These are phyloP conservation scores for Stratiomys singularior DNA, from an alignment of 2,888 invertebrate species.

Conservation along the genomic window DNA sequence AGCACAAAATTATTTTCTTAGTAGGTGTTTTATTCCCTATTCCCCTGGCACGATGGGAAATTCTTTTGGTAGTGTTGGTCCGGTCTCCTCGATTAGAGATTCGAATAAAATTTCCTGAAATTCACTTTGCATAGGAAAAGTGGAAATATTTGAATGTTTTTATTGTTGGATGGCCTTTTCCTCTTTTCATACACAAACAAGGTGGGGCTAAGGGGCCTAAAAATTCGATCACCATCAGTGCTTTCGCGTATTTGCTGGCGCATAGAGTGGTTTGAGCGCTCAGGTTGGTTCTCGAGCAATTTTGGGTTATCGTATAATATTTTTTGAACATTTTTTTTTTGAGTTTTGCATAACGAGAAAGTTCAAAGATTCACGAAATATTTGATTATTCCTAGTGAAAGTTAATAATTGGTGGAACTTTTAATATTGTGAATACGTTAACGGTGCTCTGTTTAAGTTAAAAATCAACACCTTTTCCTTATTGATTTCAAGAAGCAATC, in stretches of 20 bases:
- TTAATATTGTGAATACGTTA: background rate
- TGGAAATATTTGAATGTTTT: slow-evolving; percentile 18
- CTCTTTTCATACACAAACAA: slow-evolving; percentile 52
- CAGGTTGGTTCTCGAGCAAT: slow-evolving; percentile 62
- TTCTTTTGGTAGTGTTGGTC: background rate
- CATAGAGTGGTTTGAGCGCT: slow-evolving; percentile 67
- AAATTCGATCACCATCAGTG: slow-evolving; percentile 66
- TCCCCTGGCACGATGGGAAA: background rate
- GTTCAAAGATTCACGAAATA: background rate
- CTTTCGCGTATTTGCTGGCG: slow-evolving; percentile 68
- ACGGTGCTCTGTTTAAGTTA: background rate
- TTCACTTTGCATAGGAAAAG: slow-evolving; percentile 21
- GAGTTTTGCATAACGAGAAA: background rate
- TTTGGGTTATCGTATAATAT: slow-evolving; percentile 16
- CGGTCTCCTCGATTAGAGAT: background rate
- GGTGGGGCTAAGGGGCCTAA: slow-evolving; percentile 62
- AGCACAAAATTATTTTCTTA: background rate
- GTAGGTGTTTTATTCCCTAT: background rate
- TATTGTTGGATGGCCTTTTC: slow-evolving; percentile 38
- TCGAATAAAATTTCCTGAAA: background rate
- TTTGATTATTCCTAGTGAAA: slow-evolving; percentile 7
- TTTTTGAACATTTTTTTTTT: slow-evolving; percentile 11
- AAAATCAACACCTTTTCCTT: background rate
- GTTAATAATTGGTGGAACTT: background rate
- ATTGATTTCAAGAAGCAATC: slow-evolving; percentile 26